Evolutionary conservation across 2,797 vertebrate species (phyloP).

Genomic region (Carapus acus): DNA sequence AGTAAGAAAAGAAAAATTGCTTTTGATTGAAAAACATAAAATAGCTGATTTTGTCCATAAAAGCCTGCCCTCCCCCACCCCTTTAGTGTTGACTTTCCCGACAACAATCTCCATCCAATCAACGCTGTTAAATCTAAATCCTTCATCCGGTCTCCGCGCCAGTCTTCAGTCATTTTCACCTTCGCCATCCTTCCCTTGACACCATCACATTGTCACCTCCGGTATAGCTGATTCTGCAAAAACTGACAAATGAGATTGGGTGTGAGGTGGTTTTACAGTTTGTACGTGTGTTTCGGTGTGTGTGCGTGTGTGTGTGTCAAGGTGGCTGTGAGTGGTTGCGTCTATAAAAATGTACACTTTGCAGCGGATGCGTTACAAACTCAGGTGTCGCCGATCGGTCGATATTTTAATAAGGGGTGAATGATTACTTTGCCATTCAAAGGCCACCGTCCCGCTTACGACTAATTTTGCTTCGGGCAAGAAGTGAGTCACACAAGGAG

Average conservation of each 20-base stretch:
- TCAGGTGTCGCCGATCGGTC: conserved; percentile 33
- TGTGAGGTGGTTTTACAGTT: conserved; percentile 6
- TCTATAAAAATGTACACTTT: conserved; percentile 2
- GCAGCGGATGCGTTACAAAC: conserved; percentile 22
- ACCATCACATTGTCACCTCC: conserved; percentile 45
- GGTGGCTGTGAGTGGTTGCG: not conserved
- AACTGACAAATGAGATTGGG: conserved; percentile 33
- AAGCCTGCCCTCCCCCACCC: conserved; percentile 4
- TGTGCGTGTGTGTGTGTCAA: conserved; percentile 5
- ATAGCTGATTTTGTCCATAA: conserved; percentile 8
- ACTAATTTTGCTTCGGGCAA: conserved; percentile 33
- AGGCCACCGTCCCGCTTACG: conserved; percentile 22
- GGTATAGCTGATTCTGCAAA: conserved; percentile 61
- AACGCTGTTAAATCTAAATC: conserved; percentile 33
- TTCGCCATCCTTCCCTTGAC: conserved; percentile 34
- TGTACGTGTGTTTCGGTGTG: conserved; percentile 7
- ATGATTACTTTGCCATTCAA: conserved; percentile 25
- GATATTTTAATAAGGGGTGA: conserved; percentile 39
- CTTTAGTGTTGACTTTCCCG: not conserved
- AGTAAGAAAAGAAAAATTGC: conserved; percentile 1
- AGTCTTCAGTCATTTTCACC: conserved; percentile 49
- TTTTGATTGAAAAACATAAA: conserved; percentile 24
- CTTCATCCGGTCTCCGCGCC: conserved; percentile 14
- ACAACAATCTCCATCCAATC: no score
- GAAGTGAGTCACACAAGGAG: conserved; percentile 24